These are phyloP conservation scores for Procavia capensis DNA, from an alignment of 2,113 vertebrate species.

Conservation along the genomic window DNA sequence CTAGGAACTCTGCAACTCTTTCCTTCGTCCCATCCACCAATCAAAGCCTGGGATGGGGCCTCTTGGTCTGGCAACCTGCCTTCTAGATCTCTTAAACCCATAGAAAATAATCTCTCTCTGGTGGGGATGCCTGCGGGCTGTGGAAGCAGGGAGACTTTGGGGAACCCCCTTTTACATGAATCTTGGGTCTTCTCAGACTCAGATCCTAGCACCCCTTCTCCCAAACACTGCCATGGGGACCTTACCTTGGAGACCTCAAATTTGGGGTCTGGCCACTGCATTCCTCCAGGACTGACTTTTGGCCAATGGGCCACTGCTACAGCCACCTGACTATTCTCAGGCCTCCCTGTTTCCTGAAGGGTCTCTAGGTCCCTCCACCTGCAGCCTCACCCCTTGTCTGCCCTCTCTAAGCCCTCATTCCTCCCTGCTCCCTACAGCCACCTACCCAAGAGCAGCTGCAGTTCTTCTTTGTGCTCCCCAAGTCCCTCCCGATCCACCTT, in stretches of 20 bases:
- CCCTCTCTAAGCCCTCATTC: not conserved
- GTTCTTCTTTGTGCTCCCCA: not conserved
- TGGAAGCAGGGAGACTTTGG: not conserved
- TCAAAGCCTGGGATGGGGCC: not conserved
- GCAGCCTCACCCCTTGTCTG: not conserved
- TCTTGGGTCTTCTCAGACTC: not conserved
- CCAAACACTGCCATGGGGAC: no score
- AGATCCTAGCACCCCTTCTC: not conserved
- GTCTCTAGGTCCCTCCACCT: not conserved
- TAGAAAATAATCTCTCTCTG: not conserved
- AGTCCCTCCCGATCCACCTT: fast-evolving
- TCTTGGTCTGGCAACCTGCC: not conserved
- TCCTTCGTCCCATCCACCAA: not conserved
- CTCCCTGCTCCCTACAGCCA: no score
- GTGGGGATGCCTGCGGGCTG: not conserved
- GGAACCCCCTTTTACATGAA: not conserved
- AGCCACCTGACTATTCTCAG: not conserved
- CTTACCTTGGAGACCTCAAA: not conserved
- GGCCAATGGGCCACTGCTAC: no score
- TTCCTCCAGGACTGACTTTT: not conserved
- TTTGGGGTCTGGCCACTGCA: not conserved
- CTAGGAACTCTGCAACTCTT: not conserved
- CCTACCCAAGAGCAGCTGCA: no score
- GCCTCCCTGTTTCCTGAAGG: not conserved
- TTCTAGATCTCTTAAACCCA: not conserved